Base-by-base conservation (phyloP, 2,888 invertebrate genomes). In the Xanthia icteritia region DNA sequence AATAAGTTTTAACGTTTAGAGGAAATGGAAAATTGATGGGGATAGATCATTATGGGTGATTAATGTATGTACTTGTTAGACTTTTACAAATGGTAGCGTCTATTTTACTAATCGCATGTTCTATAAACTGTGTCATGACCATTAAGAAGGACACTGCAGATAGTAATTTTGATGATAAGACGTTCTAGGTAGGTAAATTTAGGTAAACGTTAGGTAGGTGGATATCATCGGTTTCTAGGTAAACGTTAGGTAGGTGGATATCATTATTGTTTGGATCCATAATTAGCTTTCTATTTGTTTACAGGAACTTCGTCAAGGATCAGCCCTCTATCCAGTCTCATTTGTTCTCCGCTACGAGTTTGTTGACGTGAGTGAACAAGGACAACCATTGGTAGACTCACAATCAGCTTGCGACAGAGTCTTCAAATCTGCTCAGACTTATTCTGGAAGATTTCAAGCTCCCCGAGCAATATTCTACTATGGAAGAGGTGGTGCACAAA, bases 261-360 rank as follows among this genome's bases (percentile, higher is more conserved):
- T 36, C 5, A 27, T 23, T 17, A 39, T 6, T 31, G 20, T 39
- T 54, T 6, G 3, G 13, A 64, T 31, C 39, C 4, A 60, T 63
- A 63, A 45, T 76, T 17, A 76, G 4, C 11, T 64, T 3, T 42
- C 8, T 20, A 5, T 73, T 81, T 85, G 23, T 76, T 86, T 77
- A 20, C 94, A 97, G 95, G 97, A 97, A 89, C 97, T 98, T 58
- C 97, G 97, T 64, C 98, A 98, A 92, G 98, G 98, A n/a, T 98
- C 98, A 78, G 98, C 98, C 8, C 95, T 98, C 68, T 98, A 98
- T 92, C 98, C 98, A 5, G 97, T 98, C 75, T 96, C 98, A 86
- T 98, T 98, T 92, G 97, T 98, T 61, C 97, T 98, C 8, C 97
- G 98, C 72, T 98, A 98, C 94, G 98, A 98, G 94, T 98, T 98